Percentiles rank a stretch among this genome's conserved stretches.
Conservation (phyloP, 1,140 invertebrate species). For the Yoshiicerus persimilis region DNA sequence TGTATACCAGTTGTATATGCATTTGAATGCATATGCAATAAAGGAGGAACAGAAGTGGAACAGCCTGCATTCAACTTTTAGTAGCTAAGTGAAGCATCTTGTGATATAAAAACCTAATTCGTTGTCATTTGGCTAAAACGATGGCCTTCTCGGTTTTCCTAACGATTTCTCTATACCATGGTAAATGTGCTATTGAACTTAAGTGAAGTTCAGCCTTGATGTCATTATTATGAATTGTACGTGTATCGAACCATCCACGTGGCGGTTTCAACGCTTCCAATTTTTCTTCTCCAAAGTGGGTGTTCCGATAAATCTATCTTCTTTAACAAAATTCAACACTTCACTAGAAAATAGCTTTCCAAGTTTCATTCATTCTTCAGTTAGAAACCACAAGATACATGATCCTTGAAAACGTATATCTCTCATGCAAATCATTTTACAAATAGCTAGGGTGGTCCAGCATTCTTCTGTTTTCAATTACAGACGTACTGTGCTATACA, state of each 20-base stretch:
- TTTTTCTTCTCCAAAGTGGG: slow-evolving; percentile 1
- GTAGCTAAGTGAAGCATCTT: background rate
- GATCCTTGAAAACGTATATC: no score
- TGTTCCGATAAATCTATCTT: slow-evolving; percentile 3
- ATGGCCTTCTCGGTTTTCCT: background rate
- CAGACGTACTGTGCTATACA: no score
- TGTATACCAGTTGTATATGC: background rate
- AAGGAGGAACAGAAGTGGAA: background rate
- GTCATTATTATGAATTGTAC: background rate
- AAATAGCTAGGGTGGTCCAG: no score
- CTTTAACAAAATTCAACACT: background rate
- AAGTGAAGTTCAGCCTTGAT: background rate
- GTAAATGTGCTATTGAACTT: background rate
- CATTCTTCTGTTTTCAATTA: no score
- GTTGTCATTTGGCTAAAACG: background rate
- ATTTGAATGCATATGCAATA: background rate
- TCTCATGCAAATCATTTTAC: no score
- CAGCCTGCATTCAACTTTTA: background rate
- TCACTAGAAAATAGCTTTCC: background rate
- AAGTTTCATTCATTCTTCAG: background rate
- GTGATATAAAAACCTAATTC: background rate
- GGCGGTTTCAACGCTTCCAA: background rate
- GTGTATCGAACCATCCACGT: background rate
- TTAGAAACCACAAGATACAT: background rate
- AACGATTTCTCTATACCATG: background rate